Evolutionary conservation across 1,140 invertebrate genomes (phyloP).

Genomic region (Nephila pilipes): DNA sequence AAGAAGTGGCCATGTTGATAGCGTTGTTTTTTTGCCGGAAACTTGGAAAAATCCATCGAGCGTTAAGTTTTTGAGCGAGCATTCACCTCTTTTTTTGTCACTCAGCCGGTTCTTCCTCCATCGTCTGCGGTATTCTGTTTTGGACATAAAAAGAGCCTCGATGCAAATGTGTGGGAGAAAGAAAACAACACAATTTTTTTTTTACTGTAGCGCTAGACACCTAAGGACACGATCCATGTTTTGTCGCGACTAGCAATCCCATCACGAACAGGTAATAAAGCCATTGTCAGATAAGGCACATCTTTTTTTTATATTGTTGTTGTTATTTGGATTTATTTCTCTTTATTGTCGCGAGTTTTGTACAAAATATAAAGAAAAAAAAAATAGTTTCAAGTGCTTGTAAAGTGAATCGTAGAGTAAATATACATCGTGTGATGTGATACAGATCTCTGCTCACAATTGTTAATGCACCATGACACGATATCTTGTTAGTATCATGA

Average conservation of each 20-base stretch:
- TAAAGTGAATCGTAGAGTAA: neutral
- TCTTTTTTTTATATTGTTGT: neutral
- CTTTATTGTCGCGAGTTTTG: neutral
- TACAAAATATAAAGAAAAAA: neutral
- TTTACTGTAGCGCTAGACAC: slow-evolving; percentile 43
- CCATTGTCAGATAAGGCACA: neutral
- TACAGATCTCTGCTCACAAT: neutral
- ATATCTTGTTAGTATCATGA: neutral
- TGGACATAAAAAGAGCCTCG: slow-evolving; percentile 37
- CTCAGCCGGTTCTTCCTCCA: slow-evolving; percentile 68
- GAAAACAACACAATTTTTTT: neutral
- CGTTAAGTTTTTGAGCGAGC: slow-evolving; percentile 66
- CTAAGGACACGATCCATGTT: slow-evolving; percentile 25
- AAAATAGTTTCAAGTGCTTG: neutral
- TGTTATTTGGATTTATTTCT: neutral
- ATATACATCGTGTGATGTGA: too few relatives aligned
- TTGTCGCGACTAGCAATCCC: slow-evolving; percentile 12
- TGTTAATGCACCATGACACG: neutral
- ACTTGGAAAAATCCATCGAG: slow-evolving; percentile 65
- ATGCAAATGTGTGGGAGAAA: slow-evolving; percentile 42
- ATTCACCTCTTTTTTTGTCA: slow-evolving; percentile 67
- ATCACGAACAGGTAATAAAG: slow-evolving; percentile 36
- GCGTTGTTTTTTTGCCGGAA: slow-evolving; percentile 59
- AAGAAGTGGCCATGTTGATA: slow-evolving; percentile 28
- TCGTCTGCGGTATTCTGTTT: slow-evolving; percentile 61